Base-by-base conservation (phyloP, 1,140 invertebrate genomes). In the Nasonia longicornis region DNA sequence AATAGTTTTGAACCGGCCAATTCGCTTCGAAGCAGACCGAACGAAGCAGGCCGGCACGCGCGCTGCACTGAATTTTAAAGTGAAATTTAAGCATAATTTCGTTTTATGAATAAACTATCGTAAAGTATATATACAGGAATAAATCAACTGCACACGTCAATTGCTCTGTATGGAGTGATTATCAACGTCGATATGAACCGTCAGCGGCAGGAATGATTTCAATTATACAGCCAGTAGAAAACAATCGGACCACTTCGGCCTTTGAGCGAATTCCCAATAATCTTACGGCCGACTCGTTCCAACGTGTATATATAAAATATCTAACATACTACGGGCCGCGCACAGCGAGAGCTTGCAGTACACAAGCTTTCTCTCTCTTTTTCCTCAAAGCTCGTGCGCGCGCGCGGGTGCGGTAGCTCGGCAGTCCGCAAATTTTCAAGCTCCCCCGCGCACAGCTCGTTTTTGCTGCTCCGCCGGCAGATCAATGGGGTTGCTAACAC, bases 401-500 rank as follows among this genome's bases (percentile, higher is more conserved):
- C 84, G 77, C 84, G 67, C 73, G 84, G 82, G 77, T 82, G 78
- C 76, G 84, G 84, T 86, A 86, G 88, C 89, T 90, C 87, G 88
- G 87, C 87, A 89, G 88, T 90, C 87, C 89, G 88, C 88, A 90
- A 91, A 90, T 90, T 89, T 90, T 88, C 88, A 88, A 87, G 85
- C 52, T 58, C 20, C 88, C 85, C 87, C 87, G 29, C 74, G 84
- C 84, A 29, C 63, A 64, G 22, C 76, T 84, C 86, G 82, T 83
- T 85, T 83, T 85, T 85, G 86, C 89, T 88, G 87, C 89, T 90
- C 89, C 89, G 88, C 87, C 87, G 86, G 8, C 89, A 90, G 89
- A 90, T 91, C 90, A 90, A 90, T 90, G 90, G 88, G 89, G 88
- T 89, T 90, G 89, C 89, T 90, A 90, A 90, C 90, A 89, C 89